Percentiles rank a stretch among this genome's conserved stretches.
phyloP scores from a whole-genome alignment of 2,797 vertebrate species.

The Holocentrus rufus region DNA sequence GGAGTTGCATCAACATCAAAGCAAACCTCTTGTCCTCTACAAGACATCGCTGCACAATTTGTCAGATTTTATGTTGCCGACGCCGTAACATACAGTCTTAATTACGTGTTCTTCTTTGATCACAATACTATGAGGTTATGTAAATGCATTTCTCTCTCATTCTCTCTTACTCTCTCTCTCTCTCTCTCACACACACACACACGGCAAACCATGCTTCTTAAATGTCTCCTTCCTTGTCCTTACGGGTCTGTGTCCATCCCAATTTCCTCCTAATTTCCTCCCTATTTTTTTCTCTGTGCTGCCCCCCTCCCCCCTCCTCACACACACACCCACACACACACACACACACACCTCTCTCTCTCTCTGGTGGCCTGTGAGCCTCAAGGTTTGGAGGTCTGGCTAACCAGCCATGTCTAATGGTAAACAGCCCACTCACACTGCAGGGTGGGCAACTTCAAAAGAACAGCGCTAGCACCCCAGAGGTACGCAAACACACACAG shows the following conservation, averaged over 20 bases:
- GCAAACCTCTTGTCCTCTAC: conserved; percentile 34
- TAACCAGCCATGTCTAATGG: conserved; percentile 81
- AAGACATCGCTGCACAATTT: conserved; percentile 30
- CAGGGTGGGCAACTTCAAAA: conserved; percentile 82
- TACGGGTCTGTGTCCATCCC: conserved; percentile 45
- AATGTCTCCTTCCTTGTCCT: conserved; percentile 29
- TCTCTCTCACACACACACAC: conserved; percentile 9
- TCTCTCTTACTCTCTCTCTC: conserved; percentile 12
- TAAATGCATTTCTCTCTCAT: conserved; percentile 13
- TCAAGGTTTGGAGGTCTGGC: conserved; percentile 73
- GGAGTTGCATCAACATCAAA: conserved; percentile 48
- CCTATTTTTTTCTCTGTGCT: conserved; percentile 48
- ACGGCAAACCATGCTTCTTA: neutral
- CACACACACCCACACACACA: too few relatives aligned
- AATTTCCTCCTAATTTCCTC: conserved; percentile 51
- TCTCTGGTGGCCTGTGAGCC: conserved; percentile 70
- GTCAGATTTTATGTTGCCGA: conserved; percentile 4
- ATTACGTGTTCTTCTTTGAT: conserved; percentile 29
- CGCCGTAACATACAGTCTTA: conserved; percentile 6
- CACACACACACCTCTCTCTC: neutral
- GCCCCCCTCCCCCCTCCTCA: neutral
- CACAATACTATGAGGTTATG: conserved; percentile 24
- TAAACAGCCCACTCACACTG: conserved; percentile 77
- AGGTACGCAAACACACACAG: conserved; percentile 68
- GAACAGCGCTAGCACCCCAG: conserved; percentile 68